Evolutionary conservation across 2,797 vertebrate species (phyloP).

Genomic region (Monodelphis domestica): DNA sequence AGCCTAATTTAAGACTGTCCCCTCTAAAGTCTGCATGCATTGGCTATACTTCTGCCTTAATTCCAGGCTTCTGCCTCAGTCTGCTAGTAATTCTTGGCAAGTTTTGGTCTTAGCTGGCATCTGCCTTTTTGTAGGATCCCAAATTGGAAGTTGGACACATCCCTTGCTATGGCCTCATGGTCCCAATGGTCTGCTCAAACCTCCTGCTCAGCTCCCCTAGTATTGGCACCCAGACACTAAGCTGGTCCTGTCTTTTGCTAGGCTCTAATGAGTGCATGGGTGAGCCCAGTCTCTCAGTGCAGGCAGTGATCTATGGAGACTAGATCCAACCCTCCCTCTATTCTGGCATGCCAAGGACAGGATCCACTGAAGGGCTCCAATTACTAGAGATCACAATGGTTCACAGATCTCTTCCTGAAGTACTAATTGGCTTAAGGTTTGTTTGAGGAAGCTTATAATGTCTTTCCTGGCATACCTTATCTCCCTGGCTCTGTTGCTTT

Average conservation of each 20-base stretch:
- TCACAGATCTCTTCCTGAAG: background rate
- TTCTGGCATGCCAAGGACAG: background rate
- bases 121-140: background rate
- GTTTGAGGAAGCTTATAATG: background rate
- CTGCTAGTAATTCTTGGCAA: background rate
- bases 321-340: background rate
- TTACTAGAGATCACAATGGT: background rate
- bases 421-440: background rate
- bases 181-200: background rate
- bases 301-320: background rate
- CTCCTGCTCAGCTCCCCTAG: background rate
- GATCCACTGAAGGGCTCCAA: background rate
- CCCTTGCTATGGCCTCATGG: background rate
- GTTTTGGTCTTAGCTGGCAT: background rate
- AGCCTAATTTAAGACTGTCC: background rate
- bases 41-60: background rate
- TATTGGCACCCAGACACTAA: background rate
- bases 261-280: background rate
- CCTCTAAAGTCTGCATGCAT: background rate
- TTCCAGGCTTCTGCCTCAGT: background rate
- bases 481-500: background rate
- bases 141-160: background rate
- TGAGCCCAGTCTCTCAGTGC: background rate
- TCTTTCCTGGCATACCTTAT: background rate
- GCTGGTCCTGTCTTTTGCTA: background rate